phyloP scores from a whole-genome alignment of 2,888 invertebrate genomes.

The Thalpophila matura region DNA sequence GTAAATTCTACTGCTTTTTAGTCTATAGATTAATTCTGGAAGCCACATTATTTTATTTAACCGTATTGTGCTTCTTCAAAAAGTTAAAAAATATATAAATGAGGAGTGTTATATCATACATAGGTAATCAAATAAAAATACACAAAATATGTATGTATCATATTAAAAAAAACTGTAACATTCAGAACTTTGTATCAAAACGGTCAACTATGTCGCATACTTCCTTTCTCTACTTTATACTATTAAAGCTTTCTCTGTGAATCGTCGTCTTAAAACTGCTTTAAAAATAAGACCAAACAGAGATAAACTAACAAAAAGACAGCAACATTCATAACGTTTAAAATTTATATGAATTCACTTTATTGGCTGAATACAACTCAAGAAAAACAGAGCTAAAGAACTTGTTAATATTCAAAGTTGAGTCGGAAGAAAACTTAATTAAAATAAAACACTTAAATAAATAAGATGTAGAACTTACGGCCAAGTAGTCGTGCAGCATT shows the following conservation, averaged over 20 bases:
- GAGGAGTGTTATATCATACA: no score
- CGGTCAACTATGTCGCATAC: no score
- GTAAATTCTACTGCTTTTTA: neutral
- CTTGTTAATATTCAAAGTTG: constrained; percentile 69
- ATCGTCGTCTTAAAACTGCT: neutral
- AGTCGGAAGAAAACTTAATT: constrained; percentile 71
- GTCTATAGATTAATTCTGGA: neutral
- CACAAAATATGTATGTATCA: no score
- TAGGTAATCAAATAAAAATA: no score
- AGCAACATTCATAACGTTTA: constrained; percentile 22
- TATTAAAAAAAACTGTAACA: no score
- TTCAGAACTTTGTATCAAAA: no score
- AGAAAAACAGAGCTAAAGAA: constrained; percentile 62
- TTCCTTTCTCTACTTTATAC: no score
- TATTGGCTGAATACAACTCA: constrained; percentile 44
- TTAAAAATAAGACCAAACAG: constrained; percentile 11
- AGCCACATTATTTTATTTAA: neutral
- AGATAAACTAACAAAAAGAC: constrained; percentile 8
- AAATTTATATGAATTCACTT: constrained; percentile 46
- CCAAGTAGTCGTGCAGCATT: constrained; percentile 61
- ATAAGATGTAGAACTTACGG: constrained; percentile 67
- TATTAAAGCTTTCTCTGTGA: neutral
- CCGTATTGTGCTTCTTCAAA: no score
- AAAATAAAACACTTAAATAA: constrained; percentile 71
- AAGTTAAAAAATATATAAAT: no score